A percentile compares a stretch with the other conserved stretches of the same genome.
Evolutionary conservation across 1,140 invertebrate species (phyloP).

Genomic region (Holcopasites calliopsidis): DNA sequence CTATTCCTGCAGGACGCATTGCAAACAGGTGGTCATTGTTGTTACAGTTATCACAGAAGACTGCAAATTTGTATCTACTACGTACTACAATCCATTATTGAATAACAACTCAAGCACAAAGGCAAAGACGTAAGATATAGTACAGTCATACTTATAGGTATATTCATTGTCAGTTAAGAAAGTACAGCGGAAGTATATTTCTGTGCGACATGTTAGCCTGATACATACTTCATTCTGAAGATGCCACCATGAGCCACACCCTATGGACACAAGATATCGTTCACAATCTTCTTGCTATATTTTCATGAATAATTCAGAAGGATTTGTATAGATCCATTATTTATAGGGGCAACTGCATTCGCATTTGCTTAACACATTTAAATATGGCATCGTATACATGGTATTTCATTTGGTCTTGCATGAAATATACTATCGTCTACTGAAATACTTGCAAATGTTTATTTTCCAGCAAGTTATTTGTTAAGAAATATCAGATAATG

Average conservation of each 20-base stretch:
- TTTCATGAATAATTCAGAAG: not conserved
- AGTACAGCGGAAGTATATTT: conserved; percentile 64
- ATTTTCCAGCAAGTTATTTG: not conserved
- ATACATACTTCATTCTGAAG: conserved; percentile 76
- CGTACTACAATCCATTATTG: conserved; percentile 30
- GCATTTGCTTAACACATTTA: not conserved
- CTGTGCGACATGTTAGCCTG: conserved; percentile 71
- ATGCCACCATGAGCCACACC: conserved; percentile 78
- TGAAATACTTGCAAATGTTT: not conserved
- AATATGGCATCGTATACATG: no score
- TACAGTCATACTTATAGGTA: conserved; percentile 52
- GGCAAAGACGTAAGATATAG: not conserved
- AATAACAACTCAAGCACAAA: conserved; percentile 45
- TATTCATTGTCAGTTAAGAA: conserved; percentile 42
- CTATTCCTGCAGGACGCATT: not conserved
- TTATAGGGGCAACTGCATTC: not conserved
- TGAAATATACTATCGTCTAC: not conserved
- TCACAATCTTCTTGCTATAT: not conserved
- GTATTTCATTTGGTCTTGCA: not conserved
- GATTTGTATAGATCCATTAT: not conserved
- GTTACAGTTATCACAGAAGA: not conserved
- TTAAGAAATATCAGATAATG: not conserved
- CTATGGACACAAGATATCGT: conserved; percentile 44
- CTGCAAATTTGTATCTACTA: not conserved
- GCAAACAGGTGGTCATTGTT: not conserved